Evolutionary conservation across 2,113 vertebrate species (phyloP).

Genomic region (Heterocephalus glaber): DNA sequence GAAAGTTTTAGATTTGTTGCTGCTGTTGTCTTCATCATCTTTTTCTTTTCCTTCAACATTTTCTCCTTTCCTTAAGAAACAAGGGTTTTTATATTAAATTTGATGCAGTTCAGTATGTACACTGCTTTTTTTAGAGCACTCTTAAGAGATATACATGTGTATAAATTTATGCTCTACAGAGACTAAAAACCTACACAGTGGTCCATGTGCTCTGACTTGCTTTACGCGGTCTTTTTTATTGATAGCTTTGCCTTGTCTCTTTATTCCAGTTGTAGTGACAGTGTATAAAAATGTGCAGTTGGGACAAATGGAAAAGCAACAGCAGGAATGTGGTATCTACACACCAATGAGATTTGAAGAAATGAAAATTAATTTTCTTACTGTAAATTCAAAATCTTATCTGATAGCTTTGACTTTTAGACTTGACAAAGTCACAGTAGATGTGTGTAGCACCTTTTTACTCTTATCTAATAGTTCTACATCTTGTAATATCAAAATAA

Average conservation of each 20-base stretch:
- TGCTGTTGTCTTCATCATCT: background rate
- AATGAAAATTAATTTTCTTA: constrained; percentile 28
- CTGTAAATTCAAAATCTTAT: background rate
- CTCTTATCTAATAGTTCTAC: background rate
- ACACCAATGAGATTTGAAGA: background rate
- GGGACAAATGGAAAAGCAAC: background rate
- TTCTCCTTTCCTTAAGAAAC: constrained; percentile 19
- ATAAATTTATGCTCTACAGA: background rate
- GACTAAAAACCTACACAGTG: background rate
- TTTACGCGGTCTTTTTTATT: background rate
- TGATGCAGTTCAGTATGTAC: background rate
- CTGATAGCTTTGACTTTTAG: constrained; percentile 5
- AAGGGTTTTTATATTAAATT: background rate
- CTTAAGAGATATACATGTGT: background rate
- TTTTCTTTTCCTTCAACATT: background rate
- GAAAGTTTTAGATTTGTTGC: background rate
- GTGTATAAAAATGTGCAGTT: background rate
- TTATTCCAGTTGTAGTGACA: background rate
- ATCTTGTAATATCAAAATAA: background rate
- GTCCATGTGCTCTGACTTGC: background rate
- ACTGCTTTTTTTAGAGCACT: background rate
- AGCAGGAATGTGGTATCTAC: background rate
- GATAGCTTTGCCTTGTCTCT: background rate
- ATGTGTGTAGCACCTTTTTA: background rate
- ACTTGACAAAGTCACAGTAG: constrained; percentile 8